phyloP scores from a whole-genome alignment of 2,113 vertebrate genomes.

The Rhynchomys soricoides region DNA sequence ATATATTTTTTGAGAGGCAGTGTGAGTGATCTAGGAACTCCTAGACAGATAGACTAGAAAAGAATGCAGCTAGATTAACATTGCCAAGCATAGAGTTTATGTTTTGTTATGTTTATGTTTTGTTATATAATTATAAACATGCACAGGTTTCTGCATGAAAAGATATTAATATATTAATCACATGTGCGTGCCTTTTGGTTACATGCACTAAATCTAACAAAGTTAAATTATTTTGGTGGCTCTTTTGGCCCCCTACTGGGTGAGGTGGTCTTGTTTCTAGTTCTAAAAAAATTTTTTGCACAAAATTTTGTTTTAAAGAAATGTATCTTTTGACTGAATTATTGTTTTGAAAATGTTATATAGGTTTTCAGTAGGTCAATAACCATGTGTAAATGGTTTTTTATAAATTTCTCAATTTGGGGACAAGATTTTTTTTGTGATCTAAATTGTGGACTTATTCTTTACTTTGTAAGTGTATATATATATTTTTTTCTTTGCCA shows the following conservation, averaged over 20 bases:
- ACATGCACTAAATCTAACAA: conserved; percentile 76
- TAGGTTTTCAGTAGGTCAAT: conserved; percentile 84
- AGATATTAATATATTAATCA: conserved; percentile 76
- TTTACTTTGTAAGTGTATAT: conserved; percentile 83
- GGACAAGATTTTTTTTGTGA: conserved; percentile 81
- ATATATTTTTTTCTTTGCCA: conserved; percentile 83
- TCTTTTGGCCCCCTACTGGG: conserved; percentile 75
- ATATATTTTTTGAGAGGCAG: conserved; percentile 78
- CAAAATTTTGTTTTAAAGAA: conserved; percentile 79
- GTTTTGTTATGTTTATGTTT: conserved; percentile 71
- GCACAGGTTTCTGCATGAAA: conserved; percentile 81
- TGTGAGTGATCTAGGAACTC: conserved; percentile 77
- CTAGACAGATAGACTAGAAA: conserved; percentile 78
- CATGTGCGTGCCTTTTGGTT: conserved; percentile 83
- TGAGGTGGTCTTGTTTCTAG: conserved; percentile 66
- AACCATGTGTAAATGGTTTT: conserved; percentile 85
- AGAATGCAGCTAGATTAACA: conserved; percentile 76
- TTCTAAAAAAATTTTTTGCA: conserved; percentile 82
- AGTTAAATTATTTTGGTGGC: conserved; percentile 79
- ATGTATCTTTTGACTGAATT: conserved; percentile 81
- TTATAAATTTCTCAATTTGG: conserved; percentile 87
- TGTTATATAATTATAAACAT: conserved; percentile 79
- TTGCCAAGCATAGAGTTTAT: conserved; percentile 71
- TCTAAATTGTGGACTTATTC: conserved; percentile 86
- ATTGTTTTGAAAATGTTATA: conserved; percentile 83